Conservation (phyloP, 53 echinoderm and acorn worm genomes). For the Zoroaster sp. region DNA sequence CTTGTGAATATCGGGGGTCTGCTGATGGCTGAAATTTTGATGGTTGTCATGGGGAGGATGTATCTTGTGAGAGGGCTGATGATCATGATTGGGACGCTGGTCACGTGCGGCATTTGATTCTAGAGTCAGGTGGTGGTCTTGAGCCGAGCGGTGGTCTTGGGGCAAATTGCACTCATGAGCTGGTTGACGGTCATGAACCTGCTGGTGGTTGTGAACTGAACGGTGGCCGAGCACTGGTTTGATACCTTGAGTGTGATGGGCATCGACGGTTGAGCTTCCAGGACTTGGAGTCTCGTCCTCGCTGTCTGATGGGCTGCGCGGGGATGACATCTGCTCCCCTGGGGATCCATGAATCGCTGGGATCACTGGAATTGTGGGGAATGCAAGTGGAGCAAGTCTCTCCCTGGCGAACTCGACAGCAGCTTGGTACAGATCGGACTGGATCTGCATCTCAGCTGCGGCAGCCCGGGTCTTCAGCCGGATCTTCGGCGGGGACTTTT, state of each 20-base stretch:
- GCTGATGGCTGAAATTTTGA: conserved; percentile 32
- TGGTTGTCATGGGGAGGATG: conserved; percentile 22
- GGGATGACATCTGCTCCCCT: conserved; percentile 18
- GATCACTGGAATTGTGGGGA: conserved; percentile 35
- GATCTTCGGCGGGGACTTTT: conserved; percentile 52
- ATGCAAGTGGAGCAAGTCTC: conserved; percentile 52
- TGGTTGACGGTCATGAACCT: conserved; percentile 3
- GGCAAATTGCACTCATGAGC: neutral
- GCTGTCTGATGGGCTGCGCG: conserved; percentile 36
- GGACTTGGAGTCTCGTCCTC: conserved; percentile 47
- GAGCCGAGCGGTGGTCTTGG: neutral
- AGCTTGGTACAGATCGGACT: conserved; percentile 45
- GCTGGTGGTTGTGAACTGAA: conserved; percentile 10
- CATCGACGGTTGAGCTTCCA: neutral
- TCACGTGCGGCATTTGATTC: conserved; percentile 6
- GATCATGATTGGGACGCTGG: neutral
- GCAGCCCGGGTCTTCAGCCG: conserved; percentile 45
- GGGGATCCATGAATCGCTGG: conserved; percentile 36
- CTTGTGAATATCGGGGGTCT: conserved; percentile 4
- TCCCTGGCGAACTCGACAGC: conserved; percentile 45
- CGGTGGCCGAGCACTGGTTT: conserved; percentile 21
- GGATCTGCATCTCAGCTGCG: conserved; percentile 41
- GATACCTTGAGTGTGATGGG: neutral
- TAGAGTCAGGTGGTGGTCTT: neutral
- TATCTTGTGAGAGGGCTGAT: neutral